Evolutionary conservation across 2,888 invertebrate species (phyloP).

Genomic region (Kryphioiulus occultus): DNA sequence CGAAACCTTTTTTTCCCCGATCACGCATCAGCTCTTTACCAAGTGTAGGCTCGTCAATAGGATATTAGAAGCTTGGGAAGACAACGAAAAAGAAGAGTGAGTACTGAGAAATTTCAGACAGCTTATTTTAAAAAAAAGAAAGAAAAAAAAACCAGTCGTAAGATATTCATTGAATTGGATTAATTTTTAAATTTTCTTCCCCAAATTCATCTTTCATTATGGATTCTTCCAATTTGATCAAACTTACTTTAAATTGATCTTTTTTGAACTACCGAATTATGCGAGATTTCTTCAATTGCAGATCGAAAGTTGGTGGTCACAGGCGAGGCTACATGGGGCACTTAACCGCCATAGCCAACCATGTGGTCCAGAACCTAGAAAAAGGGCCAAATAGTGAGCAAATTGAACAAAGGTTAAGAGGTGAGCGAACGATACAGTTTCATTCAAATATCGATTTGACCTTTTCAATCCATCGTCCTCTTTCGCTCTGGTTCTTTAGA

Average conservation of each 20-base stretch:
- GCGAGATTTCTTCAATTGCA: slow-evolving; percentile 45
- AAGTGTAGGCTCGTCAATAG: slow-evolving; percentile 81
- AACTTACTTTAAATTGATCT: too few species aligned
- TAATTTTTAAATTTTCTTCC: too few species aligned
- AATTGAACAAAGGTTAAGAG: slow-evolving; percentile 61
- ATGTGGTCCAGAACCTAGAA: slow-evolving; percentile 63
- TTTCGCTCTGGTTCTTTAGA: slow-evolving; percentile 56
- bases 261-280: background rate
- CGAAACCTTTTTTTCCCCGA: slow-evolving; percentile 43
- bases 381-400: slow-evolving; percentile 62
- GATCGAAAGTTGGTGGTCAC: slow-evolving; percentile 58
- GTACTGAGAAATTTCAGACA: slow-evolving; percentile 60
- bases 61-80: slow-evolving; percentile 82
- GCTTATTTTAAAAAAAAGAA: too few species aligned
- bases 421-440: slow-evolving; percentile 55
- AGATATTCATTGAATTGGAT: too few species aligned
- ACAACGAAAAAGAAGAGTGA: slow-evolving; percentile 80
- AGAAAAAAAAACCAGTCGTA: too few species aligned
- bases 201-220: too few species aligned
- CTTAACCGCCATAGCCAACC: slow-evolving; percentile 67
- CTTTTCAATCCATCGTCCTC: background rate
- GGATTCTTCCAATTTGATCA: too few species aligned
- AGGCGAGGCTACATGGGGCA: slow-evolving; percentile 72
- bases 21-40: slow-evolving; percentile 72
- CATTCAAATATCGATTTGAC: too few species aligned